phyloP scores from a whole-genome alignment of 2,888 invertebrate genomes.

The Oxyteleia sp. region DNA sequence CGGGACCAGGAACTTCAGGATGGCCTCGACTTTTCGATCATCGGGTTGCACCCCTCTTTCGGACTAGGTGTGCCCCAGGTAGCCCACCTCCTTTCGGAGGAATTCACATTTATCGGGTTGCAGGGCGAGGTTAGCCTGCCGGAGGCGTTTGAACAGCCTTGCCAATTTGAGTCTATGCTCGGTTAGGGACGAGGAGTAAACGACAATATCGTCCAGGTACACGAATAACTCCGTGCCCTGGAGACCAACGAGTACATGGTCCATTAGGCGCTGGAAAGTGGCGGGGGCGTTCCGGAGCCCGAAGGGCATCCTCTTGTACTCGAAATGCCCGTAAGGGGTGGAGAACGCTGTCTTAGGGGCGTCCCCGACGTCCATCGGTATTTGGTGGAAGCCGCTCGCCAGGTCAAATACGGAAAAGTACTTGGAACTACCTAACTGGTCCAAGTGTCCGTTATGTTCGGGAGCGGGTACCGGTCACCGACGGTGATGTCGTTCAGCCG shows the following conservation, averaged over 20 bases:
- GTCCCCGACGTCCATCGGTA: constrained; percentile 64
- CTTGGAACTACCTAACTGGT: constrained; percentile 72
- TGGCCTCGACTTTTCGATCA: not conserved
- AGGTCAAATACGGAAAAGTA: constrained; percentile 77
- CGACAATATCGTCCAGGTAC: not conserved
- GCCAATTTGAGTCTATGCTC: constrained; percentile 53
- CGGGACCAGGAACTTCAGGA: constrained; percentile 1
- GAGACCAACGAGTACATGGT: not conserved
- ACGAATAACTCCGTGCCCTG: not conserved
- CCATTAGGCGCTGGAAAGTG: not conserved
- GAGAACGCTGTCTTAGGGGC: constrained; percentile 73
- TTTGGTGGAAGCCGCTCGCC: constrained; percentile 76
- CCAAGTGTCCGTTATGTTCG: constrained; percentile 76
- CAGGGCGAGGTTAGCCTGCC: constrained; percentile 61
- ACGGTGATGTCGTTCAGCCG: constrained; percentile 50
- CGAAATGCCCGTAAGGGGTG: constrained; percentile 70
- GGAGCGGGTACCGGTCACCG: constrained; percentile 65
- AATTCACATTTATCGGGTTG: constrained; percentile 78
- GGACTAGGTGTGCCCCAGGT: constrained; percentile 77
- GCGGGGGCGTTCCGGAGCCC: not conserved
- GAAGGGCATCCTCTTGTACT: constrained; percentile 40
- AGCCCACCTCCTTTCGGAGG: constrained; percentile 76
- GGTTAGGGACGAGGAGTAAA: not conserved
- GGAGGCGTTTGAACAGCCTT: constrained; percentile 63
- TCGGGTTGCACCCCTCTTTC: constrained; percentile 76